phyloP scores from a whole-genome alignment of 2,888 invertebrate genomes.

The Drosophila infuscata region DNA sequence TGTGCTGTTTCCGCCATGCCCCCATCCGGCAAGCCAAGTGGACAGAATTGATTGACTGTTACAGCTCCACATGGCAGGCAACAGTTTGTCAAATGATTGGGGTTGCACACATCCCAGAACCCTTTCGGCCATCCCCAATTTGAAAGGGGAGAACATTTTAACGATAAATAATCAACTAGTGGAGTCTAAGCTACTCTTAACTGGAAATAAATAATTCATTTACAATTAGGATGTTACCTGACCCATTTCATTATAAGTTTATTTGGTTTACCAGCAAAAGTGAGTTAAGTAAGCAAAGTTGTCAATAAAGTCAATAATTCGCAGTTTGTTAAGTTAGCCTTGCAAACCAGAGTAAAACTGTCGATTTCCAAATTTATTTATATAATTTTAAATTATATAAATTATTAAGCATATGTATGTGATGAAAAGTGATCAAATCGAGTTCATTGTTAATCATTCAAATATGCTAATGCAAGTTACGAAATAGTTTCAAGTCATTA shows the following conservation, averaged over 20 bases:
- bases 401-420: background rate
- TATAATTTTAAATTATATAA: background rate
- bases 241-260: background rate
- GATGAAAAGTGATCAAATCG: background rate
- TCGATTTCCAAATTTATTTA: background rate
- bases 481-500: constrained; percentile 1
- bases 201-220: background rate
- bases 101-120: background rate
- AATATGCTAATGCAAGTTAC: constrained; percentile 16
- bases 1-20: background rate
- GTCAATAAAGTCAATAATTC: background rate
- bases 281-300: background rate
- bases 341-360: background rate
- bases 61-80: constrained; percentile 15
- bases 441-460: constrained; percentile 16
- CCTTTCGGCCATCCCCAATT: background rate
- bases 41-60: constrained; percentile 36
- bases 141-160: background rate
- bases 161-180: background rate
- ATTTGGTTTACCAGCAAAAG: background rate
- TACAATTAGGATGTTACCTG: background rate
- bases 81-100: background rate
- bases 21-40: background rate
- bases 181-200: background rate
- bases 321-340: background rate